Evolutionary conservation across 2,113 vertebrate genomes (phyloP).

Genomic region (Cromileptes altivelis): DNA sequence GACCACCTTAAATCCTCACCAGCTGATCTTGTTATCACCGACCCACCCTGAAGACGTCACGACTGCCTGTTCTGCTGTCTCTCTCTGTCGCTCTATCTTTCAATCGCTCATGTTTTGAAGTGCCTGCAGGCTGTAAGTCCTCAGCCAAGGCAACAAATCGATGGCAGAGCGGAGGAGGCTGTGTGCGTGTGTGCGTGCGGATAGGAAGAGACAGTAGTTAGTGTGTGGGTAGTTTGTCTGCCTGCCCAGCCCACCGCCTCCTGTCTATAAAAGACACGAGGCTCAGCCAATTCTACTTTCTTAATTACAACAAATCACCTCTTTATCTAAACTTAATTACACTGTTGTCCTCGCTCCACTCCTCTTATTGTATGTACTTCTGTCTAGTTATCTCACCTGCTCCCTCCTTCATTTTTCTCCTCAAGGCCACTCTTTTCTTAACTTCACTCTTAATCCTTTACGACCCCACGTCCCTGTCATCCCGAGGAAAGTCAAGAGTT

Average conservation of each 20-base stretch:
- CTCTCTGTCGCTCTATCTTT: slow-evolving; percentile 6
- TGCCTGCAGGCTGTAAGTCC: slow-evolving; percentile 59
- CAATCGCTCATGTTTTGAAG: slow-evolving; percentile 45
- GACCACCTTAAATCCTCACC: slow-evolving; percentile 56
- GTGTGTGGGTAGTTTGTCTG: slow-evolving; percentile 70
- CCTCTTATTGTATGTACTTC: background rate
- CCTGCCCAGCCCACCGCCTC: slow-evolving; percentile 45
- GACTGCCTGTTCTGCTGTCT: slow-evolving; percentile 20
- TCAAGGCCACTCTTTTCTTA: background rate
- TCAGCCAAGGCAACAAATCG: slow-evolving; percentile 71
- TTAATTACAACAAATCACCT: slow-evolving; percentile 76
- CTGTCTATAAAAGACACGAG: slow-evolving; percentile 55
- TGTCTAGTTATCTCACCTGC: slow-evolving; percentile 14
- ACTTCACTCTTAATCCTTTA: slow-evolving; percentile 15
- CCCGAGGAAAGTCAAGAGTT: slow-evolving; percentile 17
- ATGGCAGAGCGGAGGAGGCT: slow-evolving; percentile 53
- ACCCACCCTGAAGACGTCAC: slow-evolving; percentile 52
- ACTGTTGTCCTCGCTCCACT: slow-evolving; percentile 20
- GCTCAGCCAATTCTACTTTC: slow-evolving; percentile 49
- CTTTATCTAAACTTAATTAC: slow-evolving; percentile 66
- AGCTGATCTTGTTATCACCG: slow-evolving; percentile 52
- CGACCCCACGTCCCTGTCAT: slow-evolving; percentile 25
- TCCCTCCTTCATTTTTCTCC: slow-evolving; percentile 8
- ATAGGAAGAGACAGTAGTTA: slow-evolving; percentile 52
- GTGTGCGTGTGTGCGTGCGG: slow-evolving; percentile 17